phyloP scores from a whole-genome alignment of 2,888 invertebrate species.

The Petrophora chlorosata region DNA sequence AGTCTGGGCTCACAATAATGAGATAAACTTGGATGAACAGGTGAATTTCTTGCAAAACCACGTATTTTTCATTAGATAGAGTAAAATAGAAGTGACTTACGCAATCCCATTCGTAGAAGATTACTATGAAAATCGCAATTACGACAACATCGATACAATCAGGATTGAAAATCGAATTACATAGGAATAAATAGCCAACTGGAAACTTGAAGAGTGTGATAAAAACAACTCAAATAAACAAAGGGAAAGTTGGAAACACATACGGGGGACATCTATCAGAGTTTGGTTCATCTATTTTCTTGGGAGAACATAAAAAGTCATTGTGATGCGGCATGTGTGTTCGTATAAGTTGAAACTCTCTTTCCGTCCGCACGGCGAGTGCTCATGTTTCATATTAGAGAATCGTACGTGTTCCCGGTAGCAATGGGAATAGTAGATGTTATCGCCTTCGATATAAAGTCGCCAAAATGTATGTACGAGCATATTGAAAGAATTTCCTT shows the following conservation, averaged over 20 bases:
- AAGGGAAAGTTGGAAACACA: conserved; percentile 17
- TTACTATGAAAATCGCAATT: conserved; percentile 19
- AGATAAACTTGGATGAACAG: conserved; percentile 12
- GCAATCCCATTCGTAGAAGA: conserved; percentile 1
- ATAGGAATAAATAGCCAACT: neutral
- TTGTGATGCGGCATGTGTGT: conserved; percentile 57
- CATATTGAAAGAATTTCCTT: conserved; percentile 20
- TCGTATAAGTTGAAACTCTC: conserved; percentile 51
- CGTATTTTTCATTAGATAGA: conserved; percentile 11
- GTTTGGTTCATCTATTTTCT: conserved; percentile 30
- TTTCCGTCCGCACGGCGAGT: conserved; percentile 50
- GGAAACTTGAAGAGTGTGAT: neutral
- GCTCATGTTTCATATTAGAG: conserved; percentile 49
- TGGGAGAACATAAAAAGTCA: conserved; percentile 43
- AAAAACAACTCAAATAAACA: conserved; percentile 13
- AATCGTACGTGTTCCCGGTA: conserved; percentile 44
- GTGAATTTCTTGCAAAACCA: conserved; percentile 18
- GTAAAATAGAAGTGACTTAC: conserved; percentile 12
- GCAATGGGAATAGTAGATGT: conserved; percentile 39
- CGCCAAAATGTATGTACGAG: conserved; percentile 16
- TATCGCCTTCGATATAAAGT: conserved; percentile 26
- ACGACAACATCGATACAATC: conserved; percentile 10
- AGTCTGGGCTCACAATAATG: conserved; percentile 3
- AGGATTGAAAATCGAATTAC: conserved; percentile 11
- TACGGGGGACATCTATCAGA: conserved; percentile 30